Percentiles rank a stretch among this genome's conserved stretches.
These are phyloP conservation scores for Holothuria glaberrima DNA, from an alignment of 35 echinoderm and acorn worm genomes.

Conservation along the genomic window DNA sequence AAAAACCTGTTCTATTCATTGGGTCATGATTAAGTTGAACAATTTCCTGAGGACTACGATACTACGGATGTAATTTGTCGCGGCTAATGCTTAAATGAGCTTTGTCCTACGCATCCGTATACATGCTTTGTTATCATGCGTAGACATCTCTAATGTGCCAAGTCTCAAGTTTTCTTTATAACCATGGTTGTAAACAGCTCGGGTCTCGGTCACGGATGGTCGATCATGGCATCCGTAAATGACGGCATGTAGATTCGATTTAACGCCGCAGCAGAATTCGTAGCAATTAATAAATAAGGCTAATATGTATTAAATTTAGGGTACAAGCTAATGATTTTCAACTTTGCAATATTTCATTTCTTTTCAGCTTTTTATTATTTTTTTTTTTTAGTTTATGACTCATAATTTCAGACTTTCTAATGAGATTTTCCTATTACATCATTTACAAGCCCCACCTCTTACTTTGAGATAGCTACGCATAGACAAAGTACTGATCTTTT, in stretches of 20 bases:
- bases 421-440: no score
- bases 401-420: no score
- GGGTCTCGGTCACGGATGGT: constrained; percentile 3
- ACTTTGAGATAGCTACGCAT: no score
- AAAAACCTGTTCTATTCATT: constrained; percentile 28
- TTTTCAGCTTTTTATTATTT: no score
- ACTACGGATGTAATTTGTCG: constrained; percentile 1
- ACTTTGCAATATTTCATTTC: no score
- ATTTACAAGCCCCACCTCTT: no score
- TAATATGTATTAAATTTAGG: no score
- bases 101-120: constrained; percentile 17
- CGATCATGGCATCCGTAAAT: background rate
- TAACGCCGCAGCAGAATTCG: background rate
- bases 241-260: background rate
- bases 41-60: background rate
- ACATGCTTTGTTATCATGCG: constrained; percentile 13
- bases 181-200: background rate
- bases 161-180: no score
- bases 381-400: no score
- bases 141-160: no score
- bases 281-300: background rate
- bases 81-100: constrained; percentile 28
- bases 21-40: background rate
- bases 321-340: no score
- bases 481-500: no score